phyloP scores from a whole-genome alignment of 1,140 invertebrate genomes.

The Papilio machaon region DNA sequence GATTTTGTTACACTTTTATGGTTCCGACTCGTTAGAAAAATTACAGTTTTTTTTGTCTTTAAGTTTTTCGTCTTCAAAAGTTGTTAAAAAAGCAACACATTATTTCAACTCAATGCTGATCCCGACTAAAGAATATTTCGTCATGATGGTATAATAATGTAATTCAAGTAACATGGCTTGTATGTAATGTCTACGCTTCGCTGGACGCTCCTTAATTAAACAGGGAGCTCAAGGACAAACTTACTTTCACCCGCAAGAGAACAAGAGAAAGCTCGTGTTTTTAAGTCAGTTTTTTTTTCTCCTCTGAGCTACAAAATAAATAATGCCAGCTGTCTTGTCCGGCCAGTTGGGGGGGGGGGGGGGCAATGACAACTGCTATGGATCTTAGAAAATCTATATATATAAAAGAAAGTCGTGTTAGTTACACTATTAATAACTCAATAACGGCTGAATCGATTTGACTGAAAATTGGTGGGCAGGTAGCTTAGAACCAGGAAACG shows the following conservation, averaged over 20 bases:
- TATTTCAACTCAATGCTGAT: not conserved
- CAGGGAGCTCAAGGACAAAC: constrained; percentile 48
- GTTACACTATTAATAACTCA: no score
- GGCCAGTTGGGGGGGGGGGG: not conserved
- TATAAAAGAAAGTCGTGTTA: no score
- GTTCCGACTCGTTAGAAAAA: not conserved
- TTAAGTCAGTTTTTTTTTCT: constrained; percentile 46
- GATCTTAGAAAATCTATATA: constrained; percentile 8
- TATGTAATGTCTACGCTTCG: constrained; percentile 1
- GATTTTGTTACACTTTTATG: not conserved
- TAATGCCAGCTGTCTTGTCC: constrained; percentile 18
- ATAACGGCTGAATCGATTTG: no score
- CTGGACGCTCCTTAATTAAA: constrained; percentile 35
- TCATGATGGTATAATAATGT: not conserved
- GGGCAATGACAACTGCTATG: not conserved
- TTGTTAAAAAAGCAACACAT: not conserved
- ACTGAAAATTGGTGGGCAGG: no score
- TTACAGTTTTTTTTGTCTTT: not conserved
- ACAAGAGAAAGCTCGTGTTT: constrained; percentile 64
- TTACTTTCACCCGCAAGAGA: constrained; percentile 64
- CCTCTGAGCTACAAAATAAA: constrained; percentile 44
- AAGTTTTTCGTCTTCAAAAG: not conserved
- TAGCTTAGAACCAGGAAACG: no score
- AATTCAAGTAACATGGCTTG: not conserved
- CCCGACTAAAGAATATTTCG: not conserved